Conservation (phyloP, 1,140 invertebrate genomes). For the Drosophila carrolli region DNA sequence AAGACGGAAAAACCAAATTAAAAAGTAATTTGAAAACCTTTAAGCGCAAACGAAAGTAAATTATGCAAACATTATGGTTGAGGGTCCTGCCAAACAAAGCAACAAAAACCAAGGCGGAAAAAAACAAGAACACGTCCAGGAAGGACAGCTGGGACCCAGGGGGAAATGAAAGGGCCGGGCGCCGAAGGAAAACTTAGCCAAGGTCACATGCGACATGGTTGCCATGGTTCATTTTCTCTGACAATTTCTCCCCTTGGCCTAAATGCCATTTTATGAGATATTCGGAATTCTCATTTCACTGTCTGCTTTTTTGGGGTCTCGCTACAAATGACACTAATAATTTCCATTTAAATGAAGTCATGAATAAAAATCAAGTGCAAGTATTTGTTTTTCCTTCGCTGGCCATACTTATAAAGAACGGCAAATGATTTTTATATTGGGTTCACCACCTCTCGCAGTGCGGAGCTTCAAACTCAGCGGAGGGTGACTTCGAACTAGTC, state of each 20-base stretch:
- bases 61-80: slow-evolving; percentile 80
- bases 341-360: slow-evolving; percentile 79
- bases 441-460: slow-evolving; percentile 9
- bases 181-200: slow-evolving; percentile 53
- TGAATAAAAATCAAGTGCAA: slow-evolving; percentile 74
- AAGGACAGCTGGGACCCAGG: slow-evolving; percentile 57
- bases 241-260: slow-evolving; percentile 10
- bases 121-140: slow-evolving; percentile 38
- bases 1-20: slow-evolving; percentile 81
- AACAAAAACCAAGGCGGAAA: slow-evolving; percentile 25
- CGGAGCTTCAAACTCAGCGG: not conserved
- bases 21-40: slow-evolving; percentile 83
- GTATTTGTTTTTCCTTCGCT: slow-evolving; percentile 35
- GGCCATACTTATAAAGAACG: slow-evolving; percentile 19
- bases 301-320: slow-evolving; percentile 5
- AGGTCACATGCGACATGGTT: slow-evolving; percentile 69
- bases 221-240: slow-evolving; percentile 45
- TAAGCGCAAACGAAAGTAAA: slow-evolving; percentile 81
- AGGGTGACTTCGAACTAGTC: slow-evolving; percentile 13
- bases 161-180: slow-evolving; percentile 6
- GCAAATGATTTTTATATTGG: slow-evolving; percentile 45
- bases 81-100: slow-evolving; percentile 37
- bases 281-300: slow-evolving; percentile 59
- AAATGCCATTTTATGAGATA: slow-evolving; percentile 74
- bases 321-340: slow-evolving; percentile 80